Percentiles rank a stretch among this genome's conserved stretches.
phyloP scores from a whole-genome alignment of 2,113 vertebrate species.

The Platichthys stellatus region DNA sequence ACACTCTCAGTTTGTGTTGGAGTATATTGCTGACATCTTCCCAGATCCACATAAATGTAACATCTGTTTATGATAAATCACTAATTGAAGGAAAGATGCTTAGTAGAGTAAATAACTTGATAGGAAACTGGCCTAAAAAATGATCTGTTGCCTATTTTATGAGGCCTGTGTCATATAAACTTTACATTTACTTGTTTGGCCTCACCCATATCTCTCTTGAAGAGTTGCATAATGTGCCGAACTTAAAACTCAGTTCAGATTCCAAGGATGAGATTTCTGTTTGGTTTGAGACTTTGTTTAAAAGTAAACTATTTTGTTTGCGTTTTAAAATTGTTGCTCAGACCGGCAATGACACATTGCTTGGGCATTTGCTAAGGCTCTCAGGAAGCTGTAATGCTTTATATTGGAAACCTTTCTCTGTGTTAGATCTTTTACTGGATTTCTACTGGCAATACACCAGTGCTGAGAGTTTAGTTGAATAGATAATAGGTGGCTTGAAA shows the following conservation, averaged over 20 bases:
- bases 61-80: constrained; percentile 11
- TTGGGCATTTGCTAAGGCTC: constrained; percentile 19
- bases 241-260: constrained; percentile 1
- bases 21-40: not conserved
- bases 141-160: not conserved
- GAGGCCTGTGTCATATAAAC: not conserved
- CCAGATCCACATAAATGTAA: not conserved
- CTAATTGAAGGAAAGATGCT: constrained; percentile 23
- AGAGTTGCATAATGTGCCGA: not conserved
- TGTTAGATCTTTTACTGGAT: not conserved
- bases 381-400: constrained; percentile 10
- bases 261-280: not conserved
- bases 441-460: constrained; percentile 4
- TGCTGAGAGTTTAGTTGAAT: constrained; percentile 6
- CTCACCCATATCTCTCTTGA: not conserved
- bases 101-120: not conserved
- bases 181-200: not conserved
- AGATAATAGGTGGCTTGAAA: not conserved
- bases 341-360: constrained; percentile 5
- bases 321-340: constrained; percentile 24
- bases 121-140: not conserved
- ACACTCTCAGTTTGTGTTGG: not conserved
- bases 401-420: not conserved
- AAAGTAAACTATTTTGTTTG: constrained; percentile 37
- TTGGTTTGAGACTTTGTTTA: constrained; percentile 31